Evolutionary conservation across 2,113 vertebrate species (phyloP).

Genomic region (Pangasianodon hypophthalmus): DNA sequence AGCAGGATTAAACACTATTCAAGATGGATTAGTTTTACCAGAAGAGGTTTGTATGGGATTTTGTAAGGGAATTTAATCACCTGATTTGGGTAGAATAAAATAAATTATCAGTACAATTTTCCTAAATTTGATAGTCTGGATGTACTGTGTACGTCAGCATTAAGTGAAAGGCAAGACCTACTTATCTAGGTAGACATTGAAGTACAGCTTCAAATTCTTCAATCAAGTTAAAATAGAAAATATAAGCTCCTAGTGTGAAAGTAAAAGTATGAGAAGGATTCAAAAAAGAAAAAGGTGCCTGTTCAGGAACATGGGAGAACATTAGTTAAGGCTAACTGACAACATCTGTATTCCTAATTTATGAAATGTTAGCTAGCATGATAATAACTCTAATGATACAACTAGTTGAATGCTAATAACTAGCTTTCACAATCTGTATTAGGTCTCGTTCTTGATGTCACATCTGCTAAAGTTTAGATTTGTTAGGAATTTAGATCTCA

Average conservation of each 20-base stretch:
- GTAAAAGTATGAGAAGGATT: background rate
- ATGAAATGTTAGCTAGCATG: too few species aligned
- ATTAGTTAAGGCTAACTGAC: background rate
- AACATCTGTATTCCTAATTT: too few species aligned
- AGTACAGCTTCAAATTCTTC: background rate
- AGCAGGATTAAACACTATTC: constrained; percentile 12
- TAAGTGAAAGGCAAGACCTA: background rate
- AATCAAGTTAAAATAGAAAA: background rate
- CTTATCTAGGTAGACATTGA: background rate
- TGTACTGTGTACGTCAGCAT: background rate
- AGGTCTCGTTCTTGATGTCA: too few species aligned
- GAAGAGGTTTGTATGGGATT: background rate
- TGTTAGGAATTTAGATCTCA: too few species aligned
- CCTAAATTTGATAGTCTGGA: background rate
- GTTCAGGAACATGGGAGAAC: background rate
- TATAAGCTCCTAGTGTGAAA: background rate
- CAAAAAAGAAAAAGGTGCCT: background rate
- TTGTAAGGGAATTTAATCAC: background rate
- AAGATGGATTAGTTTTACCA: constrained; percentile 1
- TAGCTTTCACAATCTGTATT: too few species aligned
- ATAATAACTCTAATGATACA: too few species aligned
- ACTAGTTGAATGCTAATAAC: too few species aligned
- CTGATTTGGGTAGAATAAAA: background rate
- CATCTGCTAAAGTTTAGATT: too few species aligned
- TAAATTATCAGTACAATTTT: background rate